Conservation (phyloP, 1,140 invertebrate genomes). For the Bombus superbus region DNA sequence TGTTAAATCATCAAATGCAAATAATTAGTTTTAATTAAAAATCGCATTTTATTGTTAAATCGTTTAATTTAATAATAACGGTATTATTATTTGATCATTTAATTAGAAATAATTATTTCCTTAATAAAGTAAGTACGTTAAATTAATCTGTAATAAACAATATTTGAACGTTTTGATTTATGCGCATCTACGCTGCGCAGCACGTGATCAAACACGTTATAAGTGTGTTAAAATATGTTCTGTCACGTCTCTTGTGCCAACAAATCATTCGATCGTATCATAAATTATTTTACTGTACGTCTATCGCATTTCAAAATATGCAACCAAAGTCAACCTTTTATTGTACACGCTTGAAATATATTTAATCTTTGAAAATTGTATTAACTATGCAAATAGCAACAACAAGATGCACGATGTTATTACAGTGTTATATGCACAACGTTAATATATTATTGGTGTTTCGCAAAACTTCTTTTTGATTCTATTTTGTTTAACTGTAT, state of each 20-base stretch:
- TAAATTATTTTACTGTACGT: not conserved
- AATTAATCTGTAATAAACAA: not conserved
- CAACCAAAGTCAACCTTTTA: not conserved
- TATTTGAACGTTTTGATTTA: not conserved
- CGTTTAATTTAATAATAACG: too few relatives aligned
- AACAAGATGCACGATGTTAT: not conserved
- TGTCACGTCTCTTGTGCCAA: not conserved
- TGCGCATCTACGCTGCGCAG: not conserved
- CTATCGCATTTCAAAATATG: not conserved
- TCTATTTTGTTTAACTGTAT: not conserved
- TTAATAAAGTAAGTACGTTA: too few relatives aligned
- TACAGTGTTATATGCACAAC: not conserved
- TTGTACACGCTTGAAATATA: not conserved
- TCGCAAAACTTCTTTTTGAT: not conserved
- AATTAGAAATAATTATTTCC: not conserved
- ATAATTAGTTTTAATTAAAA: not conserved
- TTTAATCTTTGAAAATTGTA: not conserved
- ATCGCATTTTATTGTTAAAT: too few relatives aligned
- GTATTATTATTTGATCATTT: not conserved
- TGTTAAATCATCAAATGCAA: too few relatives aligned
- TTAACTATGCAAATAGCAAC: not conserved
- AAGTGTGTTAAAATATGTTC: slow-evolving; percentile 8
- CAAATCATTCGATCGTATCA: not conserved
- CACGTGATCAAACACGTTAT: slow-evolving; percentile 12
- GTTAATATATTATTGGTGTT: not conserved